Conservation (phyloP, 2,797 vertebrate genomes). For the Rhynchotus rufescens region DNA sequence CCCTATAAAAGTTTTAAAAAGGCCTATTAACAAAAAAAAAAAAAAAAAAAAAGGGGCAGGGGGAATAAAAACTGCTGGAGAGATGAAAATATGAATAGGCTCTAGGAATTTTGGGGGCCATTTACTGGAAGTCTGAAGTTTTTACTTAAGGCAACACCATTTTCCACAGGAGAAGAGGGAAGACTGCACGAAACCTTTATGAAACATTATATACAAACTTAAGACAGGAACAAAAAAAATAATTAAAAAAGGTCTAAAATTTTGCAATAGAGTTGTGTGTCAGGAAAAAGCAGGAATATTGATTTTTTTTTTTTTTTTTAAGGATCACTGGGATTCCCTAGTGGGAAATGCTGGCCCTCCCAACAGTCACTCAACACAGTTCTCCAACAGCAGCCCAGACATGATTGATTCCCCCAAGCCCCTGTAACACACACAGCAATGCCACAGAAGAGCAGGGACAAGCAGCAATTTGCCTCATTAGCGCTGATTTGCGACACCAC, state of each 20-base stretch:
- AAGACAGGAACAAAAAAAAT: background rate
- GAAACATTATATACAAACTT: background rate
- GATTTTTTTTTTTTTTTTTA: background rate
- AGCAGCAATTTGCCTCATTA: constrained; percentile 59
- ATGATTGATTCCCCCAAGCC: constrained; percentile 47
- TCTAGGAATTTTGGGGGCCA: background rate
- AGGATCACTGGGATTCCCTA: background rate
- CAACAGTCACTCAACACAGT: background rate
- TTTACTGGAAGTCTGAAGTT: background rate
- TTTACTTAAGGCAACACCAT: background rate
- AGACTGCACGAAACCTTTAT: background rate
- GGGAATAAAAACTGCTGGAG: background rate
- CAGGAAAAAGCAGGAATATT: background rate
- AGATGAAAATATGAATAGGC: background rate
- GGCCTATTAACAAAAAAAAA: no score
- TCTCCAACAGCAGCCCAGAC: constrained; percentile 36
- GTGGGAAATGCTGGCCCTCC: background rate
- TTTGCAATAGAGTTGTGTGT: background rate
- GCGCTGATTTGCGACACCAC: constrained; percentile 55
- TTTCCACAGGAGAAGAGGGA: background rate
- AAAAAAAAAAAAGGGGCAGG: background rate
- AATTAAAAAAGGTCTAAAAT: background rate
- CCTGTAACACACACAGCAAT: background rate
- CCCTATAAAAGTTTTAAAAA: background rate
- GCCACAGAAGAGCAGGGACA: constrained; percentile 1